phyloP scores from a whole-genome alignment of 2,888 invertebrate genomes.

The Microchrysa polita region DNA sequence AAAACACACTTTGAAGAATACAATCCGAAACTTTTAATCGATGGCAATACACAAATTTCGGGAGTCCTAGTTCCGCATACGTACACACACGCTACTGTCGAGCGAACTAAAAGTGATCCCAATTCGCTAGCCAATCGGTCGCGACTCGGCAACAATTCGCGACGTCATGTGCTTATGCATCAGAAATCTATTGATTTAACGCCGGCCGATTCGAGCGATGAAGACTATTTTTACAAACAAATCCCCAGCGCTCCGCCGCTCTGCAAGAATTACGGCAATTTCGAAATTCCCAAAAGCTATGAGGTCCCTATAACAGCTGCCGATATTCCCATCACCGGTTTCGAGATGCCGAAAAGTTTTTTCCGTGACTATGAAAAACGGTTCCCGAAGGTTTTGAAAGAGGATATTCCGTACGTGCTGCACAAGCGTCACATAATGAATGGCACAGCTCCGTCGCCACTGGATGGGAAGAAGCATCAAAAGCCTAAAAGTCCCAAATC shows the following conservation, averaged over 20 bases:
- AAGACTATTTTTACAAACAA: conserved; percentile 80
- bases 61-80: conserved; percentile 68
- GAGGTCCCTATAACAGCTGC: conserved; percentile 62
- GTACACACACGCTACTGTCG: conserved; percentile 77
- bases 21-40: conserved; percentile 73
- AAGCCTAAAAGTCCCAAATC: conserved; percentile 74
- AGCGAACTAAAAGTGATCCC: conserved; percentile 87
- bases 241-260: conserved; percentile 78
- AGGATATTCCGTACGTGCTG: conserved; percentile 85
- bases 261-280: conserved; percentile 77
- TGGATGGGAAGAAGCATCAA: conserved; percentile 64
- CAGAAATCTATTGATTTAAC: conserved; percentile 87
- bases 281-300: conserved; percentile 69
- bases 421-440: conserved; percentile 89
- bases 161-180: conserved; percentile 83
- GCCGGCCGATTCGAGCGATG: conserved; percentile 85
- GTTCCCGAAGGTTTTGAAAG: conserved; percentile 65
- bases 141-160: conserved; percentile 75
- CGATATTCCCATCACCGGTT: conserved; percentile 73
- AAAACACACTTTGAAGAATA: conserved; percentile 77
- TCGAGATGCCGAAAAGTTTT: conserved; percentile 78
- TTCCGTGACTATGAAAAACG: conserved; percentile 74
- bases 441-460: conserved; percentile 75
- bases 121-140: conserved; percentile 79
- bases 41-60: conserved; percentile 58